Percentiles rank a stretch among this genome's conserved stretches.
Evolutionary conservation across 2,797 vertebrate species (phyloP).

Genomic region (Vultur gryphus): DNA sequence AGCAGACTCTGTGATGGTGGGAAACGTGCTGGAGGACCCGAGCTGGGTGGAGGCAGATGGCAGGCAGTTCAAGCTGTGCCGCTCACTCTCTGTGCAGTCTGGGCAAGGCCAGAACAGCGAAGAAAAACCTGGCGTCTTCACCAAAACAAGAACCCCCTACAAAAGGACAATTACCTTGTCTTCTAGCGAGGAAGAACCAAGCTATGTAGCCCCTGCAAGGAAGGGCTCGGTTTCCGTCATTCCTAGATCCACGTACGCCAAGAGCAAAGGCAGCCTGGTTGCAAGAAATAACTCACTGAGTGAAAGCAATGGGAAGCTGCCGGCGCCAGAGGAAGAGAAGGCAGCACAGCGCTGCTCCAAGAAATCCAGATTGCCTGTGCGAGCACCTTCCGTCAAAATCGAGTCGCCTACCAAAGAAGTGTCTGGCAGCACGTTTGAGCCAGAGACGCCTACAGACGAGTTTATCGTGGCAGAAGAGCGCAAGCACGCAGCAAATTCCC

Average conservation of each 20-base stretch:
- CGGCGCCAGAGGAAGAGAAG: slow-evolving; percentile 36
- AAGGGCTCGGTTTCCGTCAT: background rate
- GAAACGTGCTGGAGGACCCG: background rate
- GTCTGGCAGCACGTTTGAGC: background rate
- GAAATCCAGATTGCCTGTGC: slow-evolving; percentile 68
- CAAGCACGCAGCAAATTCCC: background rate
- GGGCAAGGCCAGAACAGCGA: background rate
- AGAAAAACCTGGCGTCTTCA: background rate
- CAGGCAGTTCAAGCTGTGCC: background rate
- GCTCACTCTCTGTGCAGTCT: background rate
- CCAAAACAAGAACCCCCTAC: slow-evolving; percentile 26
- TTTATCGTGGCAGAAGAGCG: background rate
- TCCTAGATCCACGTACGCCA: background rate
- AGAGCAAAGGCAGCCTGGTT: slow-evolving; percentile 18
- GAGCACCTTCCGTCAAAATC: background rate
- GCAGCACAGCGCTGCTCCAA: slow-evolving; percentile 6
- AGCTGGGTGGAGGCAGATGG: background rate
- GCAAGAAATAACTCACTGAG: background rate
- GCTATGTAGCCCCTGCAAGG: slow-evolving; percentile 9
- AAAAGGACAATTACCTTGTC: slow-evolving; percentile 59
- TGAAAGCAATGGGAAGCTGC: slow-evolving; percentile 21
- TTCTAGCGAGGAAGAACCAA: slow-evolving; percentile 67
- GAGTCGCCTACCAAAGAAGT: background rate
- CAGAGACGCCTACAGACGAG: background rate
- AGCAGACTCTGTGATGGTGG: background rate